Conservation (phyloP, 2,888 invertebrate genomes). For the Chamaedrilus cognettii region DNA sequence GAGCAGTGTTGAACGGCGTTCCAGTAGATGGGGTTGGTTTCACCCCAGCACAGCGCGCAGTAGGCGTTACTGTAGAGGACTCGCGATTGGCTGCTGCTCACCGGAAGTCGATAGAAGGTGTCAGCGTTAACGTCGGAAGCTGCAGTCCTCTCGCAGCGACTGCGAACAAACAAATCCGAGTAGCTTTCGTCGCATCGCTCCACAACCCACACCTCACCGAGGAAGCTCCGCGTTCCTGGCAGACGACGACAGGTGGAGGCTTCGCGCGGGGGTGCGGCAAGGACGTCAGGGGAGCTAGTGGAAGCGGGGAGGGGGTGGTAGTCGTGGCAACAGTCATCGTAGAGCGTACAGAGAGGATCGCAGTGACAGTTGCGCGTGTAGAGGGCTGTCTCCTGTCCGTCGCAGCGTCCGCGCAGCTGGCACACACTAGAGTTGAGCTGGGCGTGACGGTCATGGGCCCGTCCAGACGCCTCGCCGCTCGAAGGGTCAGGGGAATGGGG, state of each 20-base stretch:
- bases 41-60: constrained; percentile 12
- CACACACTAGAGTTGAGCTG: neutral
- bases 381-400: neutral
- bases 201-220: constrained; percentile 5
- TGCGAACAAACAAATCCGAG: neutral
- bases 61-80: constrained; percentile 10
- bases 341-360: constrained; percentile 6
- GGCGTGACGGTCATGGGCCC: too few relatives aligned
- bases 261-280: neutral
- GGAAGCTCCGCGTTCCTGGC: neutral
- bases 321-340: constrained; percentile 20
- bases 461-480: too few relatives aligned
- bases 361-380: constrained; percentile 4
- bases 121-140: neutral
- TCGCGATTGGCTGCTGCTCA: neutral
- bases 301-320: neutral
- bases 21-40: constrained; percentile 1
- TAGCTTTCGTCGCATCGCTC: constrained; percentile 1
- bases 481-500: too few relatives aligned
- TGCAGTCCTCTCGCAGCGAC: constrained; percentile 1
- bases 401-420: neutral
- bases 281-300: neutral
- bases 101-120: neutral
- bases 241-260: constrained; percentile 15
- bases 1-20: constrained; percentile 3